These are phyloP conservation scores for Platyscapa corneri DNA, from an alignment of 1,140 invertebrate genomes.

Conservation along the genomic window DNA sequence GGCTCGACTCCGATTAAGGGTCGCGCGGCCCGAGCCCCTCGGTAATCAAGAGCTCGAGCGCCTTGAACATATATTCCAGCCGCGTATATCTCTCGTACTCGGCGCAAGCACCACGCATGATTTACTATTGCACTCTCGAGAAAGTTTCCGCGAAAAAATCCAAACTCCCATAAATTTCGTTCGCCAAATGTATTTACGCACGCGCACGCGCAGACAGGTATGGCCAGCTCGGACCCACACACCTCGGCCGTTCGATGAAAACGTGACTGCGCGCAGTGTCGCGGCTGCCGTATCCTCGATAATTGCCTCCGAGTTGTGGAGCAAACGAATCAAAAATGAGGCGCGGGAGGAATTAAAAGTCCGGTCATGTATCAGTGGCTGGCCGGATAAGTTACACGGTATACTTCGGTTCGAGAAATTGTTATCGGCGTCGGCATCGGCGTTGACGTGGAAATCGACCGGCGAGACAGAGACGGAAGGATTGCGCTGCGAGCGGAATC, in stretches of 20 bases:
- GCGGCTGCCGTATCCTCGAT: background rate
- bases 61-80: background rate
- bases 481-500: slow-evolving; percentile 4
- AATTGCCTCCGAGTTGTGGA: slow-evolving; percentile 4
- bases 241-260: slow-evolving; percentile 42
- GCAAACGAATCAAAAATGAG: background rate
- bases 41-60: background rate
- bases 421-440: slow-evolving; percentile 24
- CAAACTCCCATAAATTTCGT: slow-evolving; percentile 39
- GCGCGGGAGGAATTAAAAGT: background rate
- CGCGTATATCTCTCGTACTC: slow-evolving; percentile 2
- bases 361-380: slow-evolving; percentile 2
- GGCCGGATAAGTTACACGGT: slow-evolving; percentile 1
- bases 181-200: slow-evolving; percentile 1
- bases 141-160: slow-evolving; percentile 31
- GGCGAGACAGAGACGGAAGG: slow-evolving; percentile 14
- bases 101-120: slow-evolving; percentile 23
- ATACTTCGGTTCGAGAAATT: slow-evolving; percentile 24
- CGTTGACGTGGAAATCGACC: background rate
- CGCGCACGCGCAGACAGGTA: too few relatives aligned
- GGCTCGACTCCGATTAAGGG: background rate
- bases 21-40: too few relatives aligned
- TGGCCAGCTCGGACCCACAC: slow-evolving; percentile 24
- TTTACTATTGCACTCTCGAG: slow-evolving; percentile 18
- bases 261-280: slow-evolving; percentile 21